phyloP scores from a whole-genome alignment of 2,797 vertebrate species.

The Agapornis canus region DNA sequence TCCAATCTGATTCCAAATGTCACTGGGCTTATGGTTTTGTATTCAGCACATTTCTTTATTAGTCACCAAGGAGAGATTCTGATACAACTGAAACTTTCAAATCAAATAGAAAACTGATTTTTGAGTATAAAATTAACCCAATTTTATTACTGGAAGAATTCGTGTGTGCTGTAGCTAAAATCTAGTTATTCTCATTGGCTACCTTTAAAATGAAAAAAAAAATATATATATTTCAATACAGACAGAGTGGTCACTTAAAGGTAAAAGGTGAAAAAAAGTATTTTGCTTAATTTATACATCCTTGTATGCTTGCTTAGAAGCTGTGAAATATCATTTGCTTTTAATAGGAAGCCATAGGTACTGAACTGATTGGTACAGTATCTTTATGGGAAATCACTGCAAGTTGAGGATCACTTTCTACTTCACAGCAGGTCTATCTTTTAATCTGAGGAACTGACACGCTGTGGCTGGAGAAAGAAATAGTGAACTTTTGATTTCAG shows the following conservation, averaged over 20 bases:
- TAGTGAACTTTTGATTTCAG: neutral
- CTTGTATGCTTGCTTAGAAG: neutral
- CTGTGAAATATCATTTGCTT: constrained; percentile 7
- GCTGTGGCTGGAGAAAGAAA: neutral
- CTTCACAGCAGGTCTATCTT: constrained; percentile 15
- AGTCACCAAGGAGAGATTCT: neutral
- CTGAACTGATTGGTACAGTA: neutral
- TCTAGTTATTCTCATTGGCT: neutral
- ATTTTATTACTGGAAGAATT: neutral
- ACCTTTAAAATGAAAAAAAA: neutral
- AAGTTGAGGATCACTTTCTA: neutral
- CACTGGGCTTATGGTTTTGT: neutral
- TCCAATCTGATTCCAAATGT: neutral
- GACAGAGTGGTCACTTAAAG: neutral
- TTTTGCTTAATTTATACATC: constrained; percentile 13
- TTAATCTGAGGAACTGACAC: neutral
- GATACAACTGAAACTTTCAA: neutral
- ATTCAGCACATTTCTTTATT: neutral
- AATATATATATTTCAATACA: neutral
- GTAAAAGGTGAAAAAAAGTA: neutral
- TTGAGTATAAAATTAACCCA: neutral
- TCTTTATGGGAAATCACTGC: neutral
- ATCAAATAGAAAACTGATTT: neutral
- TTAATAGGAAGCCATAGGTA: constrained; percentile 24
- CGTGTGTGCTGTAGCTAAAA: neutral